phyloP scores from a whole-genome alignment of 2,113 vertebrate species.

The Daubentonia madagascariensis region DNA sequence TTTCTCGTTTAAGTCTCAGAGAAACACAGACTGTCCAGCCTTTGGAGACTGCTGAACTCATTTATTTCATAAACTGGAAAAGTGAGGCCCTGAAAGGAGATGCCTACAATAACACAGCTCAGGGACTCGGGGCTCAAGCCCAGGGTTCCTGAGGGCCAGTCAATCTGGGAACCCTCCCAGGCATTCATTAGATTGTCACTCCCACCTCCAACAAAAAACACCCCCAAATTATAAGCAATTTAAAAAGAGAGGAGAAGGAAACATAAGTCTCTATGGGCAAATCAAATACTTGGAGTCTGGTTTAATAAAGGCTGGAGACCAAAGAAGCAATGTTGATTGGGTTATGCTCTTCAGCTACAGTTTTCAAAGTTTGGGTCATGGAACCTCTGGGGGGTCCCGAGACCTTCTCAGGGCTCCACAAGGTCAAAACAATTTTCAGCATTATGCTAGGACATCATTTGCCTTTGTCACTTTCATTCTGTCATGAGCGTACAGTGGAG shows the following conservation, averaged over 20 bases:
- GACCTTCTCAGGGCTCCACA: not conserved
- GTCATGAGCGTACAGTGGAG: accelerated
- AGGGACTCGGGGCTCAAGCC: not conserved
- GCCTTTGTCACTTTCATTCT: not conserved
- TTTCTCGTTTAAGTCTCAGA: not conserved
- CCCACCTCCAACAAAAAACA: not conserved
- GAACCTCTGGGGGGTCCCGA: not conserved
- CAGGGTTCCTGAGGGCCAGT: not conserved
- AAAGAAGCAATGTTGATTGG: not conserved
- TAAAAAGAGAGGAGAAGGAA: not conserved
- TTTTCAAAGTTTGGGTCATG: not conserved
- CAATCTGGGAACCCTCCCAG: not conserved
- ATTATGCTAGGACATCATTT: not conserved
- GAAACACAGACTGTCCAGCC: not conserved
- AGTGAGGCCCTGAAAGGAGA: not conserved
- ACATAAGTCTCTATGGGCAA: not conserved
- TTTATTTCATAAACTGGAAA: not conserved
- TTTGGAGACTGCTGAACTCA: not conserved
- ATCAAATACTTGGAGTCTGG: not conserved
- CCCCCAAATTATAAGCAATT: not conserved
- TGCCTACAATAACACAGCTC: too few species aligned
- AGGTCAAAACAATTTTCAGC: not conserved
- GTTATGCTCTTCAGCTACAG: not conserved
- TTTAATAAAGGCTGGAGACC: not conserved
- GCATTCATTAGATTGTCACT: not conserved